These are phyloP conservation scores for Drosophila sp. DNA, from an alignment of 1,140 invertebrate species.

Conservation along the genomic window DNA sequence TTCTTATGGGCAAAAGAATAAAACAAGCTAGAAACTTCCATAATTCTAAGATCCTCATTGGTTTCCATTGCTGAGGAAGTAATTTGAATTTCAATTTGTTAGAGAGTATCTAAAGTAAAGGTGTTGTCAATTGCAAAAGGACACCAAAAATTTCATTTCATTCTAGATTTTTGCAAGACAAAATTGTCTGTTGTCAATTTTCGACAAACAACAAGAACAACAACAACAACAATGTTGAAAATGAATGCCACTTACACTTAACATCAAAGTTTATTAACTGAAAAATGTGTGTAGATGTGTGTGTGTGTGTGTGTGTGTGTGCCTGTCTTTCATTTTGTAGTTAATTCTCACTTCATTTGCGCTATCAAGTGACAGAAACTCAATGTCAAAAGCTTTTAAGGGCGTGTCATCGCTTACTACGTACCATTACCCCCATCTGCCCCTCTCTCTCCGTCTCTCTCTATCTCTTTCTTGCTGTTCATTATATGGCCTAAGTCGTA, in stretches of 20 bases:
- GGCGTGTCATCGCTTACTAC: constrained; percentile 12
- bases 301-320: neutral
- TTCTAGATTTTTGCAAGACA: too few relatives aligned
- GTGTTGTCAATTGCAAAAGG: too few relatives aligned
- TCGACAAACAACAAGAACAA: too few relatives aligned
- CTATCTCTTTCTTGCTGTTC: constrained; percentile 24
- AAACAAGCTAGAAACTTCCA: too few relatives aligned
- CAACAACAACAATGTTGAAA: neutral
- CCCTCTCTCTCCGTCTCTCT: neutral
- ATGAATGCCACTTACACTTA: constrained; percentile 11
- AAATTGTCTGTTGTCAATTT: neutral
- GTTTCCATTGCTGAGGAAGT: too few relatives aligned
- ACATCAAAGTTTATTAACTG: constrained; percentile 14
- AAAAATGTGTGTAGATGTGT: constrained; percentile 1
- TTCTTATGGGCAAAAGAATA: too few relatives aligned
- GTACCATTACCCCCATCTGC: neutral
- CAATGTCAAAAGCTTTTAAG: constrained; percentile 20
- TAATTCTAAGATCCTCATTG: too few relatives aligned
- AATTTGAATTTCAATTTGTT: too few relatives aligned
- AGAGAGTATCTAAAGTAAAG: too few relatives aligned
- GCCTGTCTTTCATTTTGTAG: constrained; percentile 4
- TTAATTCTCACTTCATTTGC: constrained; percentile 14
- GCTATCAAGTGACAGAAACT: constrained; percentile 28
- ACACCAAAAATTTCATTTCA: too few relatives aligned
- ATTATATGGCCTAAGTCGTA: constrained; percentile 31